Percentiles rank a stretch among this genome's conserved stretches.
Conservation (phyloP, 2,888 invertebrate genomes). For the Peribatodes rhomboidaria region DNA sequence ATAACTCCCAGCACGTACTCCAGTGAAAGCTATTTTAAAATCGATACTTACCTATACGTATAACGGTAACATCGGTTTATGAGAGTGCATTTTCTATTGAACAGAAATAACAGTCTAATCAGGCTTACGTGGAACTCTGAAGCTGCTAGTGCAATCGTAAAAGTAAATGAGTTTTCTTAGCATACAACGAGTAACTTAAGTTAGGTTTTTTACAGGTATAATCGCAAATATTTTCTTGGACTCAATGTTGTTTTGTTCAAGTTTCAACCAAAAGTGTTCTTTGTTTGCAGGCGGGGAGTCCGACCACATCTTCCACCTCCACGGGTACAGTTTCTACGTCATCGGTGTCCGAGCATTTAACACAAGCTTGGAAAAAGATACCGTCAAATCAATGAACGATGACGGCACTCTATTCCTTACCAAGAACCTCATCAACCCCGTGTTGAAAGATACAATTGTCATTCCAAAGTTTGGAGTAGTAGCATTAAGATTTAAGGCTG, state of each 20-base stretch:
- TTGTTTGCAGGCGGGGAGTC: conserved; percentile 85
- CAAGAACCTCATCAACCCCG: conserved; percentile 87
- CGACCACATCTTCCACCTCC: conserved; percentile 91
- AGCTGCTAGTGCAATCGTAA: conserved; percentile 22
- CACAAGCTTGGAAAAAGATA: conserved; percentile 78
- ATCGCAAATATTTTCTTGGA: conserved; percentile 3
- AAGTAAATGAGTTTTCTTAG: conserved; percentile 27
- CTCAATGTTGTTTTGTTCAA: neutral
- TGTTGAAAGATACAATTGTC: conserved; percentile 90
- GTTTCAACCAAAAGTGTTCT: neutral
- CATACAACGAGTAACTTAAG: neutral
- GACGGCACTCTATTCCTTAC: conserved; percentile 82
- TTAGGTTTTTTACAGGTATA: neutral
- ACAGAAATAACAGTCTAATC: conserved; percentile 19
- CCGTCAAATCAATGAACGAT: conserved; percentile 86
- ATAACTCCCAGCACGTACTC: neutral
- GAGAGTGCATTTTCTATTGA: conserved; percentile 4
- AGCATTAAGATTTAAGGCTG: conserved; percentile 90
- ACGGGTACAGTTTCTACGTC: conserved; percentile 91
- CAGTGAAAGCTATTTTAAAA: conserved; percentile 23
- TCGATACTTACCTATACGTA: neutral
- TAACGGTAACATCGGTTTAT: neutral
- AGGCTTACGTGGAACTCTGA: conserved; percentile 11
- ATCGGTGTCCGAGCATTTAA: conserved; percentile 87
- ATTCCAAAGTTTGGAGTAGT: conserved; percentile 90